These are phyloP conservation scores for Austrofundulus limnaeus DNA, from an alignment of 2,113 vertebrate genomes.

Conservation along the genomic window DNA sequence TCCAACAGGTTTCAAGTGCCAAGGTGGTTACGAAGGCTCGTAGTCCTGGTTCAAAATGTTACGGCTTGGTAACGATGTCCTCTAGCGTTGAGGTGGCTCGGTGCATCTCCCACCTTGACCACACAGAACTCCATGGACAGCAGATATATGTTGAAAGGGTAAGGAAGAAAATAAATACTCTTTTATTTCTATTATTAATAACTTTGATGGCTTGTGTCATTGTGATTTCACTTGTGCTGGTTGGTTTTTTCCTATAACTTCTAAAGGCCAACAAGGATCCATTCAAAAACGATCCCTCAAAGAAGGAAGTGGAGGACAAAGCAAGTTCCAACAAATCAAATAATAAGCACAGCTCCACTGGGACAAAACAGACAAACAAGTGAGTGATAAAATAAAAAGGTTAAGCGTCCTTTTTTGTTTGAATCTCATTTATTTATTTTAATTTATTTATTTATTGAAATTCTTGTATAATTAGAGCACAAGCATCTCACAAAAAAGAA, in stretches of 20 bases:
- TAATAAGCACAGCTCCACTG: slow-evolving; percentile 85
- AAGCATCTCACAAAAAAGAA: slow-evolving; percentile 87
- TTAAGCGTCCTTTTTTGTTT: background rate
- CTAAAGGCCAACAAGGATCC: slow-evolving; percentile 92
- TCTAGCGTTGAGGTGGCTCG: slow-evolving; percentile 90
- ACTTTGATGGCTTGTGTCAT: background rate
- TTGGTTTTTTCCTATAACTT: background rate
- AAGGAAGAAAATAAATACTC: slow-evolving; percentile 41
- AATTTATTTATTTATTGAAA: background rate
- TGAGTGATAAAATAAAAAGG: slow-evolving; percentile 46
- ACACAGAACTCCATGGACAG: slow-evolving; percentile 94
- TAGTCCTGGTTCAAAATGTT: slow-evolving; percentile 95
- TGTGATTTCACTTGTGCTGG: background rate
- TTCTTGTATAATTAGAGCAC: slow-evolving; percentile 72
- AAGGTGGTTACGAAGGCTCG: slow-evolving; percentile 97
- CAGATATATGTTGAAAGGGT: slow-evolving; percentile 97
- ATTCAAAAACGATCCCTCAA: slow-evolving; percentile 92
- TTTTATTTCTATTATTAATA: background rate
- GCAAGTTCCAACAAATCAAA: slow-evolving; percentile 80
- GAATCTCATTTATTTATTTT: background rate
- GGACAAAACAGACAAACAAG: slow-evolving; percentile 82
- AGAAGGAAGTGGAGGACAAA: slow-evolving; percentile 93
- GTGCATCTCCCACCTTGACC: slow-evolving; percentile 92
- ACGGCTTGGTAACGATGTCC: slow-evolving; percentile 96
- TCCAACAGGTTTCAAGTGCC: slow-evolving; percentile 89